Evolutionary conservation across 2,888 invertebrate genomes (phyloP).

Genomic region (Acrobasis repandana): DNA sequence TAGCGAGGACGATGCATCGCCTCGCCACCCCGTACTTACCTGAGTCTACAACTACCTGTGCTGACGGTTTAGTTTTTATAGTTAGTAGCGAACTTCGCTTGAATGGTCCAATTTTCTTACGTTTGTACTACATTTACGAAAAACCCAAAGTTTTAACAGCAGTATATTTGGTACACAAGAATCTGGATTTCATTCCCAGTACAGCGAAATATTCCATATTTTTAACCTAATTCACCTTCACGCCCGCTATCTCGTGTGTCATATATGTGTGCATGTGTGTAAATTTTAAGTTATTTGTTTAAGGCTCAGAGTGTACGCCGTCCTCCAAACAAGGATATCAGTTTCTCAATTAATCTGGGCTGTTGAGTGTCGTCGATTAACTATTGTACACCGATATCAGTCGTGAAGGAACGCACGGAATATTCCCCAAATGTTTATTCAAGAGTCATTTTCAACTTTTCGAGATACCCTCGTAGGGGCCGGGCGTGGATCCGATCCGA

Average conservation of each 20-base stretch:
- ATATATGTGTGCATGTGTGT: too few relatives aligned
- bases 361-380: too few relatives aligned
- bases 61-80: slow-evolving; percentile 32
- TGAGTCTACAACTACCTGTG: slow-evolving; percentile 25
- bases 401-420: neutral
- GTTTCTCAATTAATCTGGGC: too few relatives aligned
- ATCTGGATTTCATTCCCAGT: too few relatives aligned
- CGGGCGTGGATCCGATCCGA: slow-evolving; percentile 52
- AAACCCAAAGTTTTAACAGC: slow-evolving; percentile 7
- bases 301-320: too few relatives aligned
- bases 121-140: neutral
- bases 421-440: slow-evolving; percentile 35
- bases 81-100: slow-evolving; percentile 33
- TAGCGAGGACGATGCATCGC: slow-evolving; percentile 56
- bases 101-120: slow-evolving; percentile 20
- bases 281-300: too few relatives aligned
- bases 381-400: neutral
- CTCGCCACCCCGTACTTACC: slow-evolving; percentile 35
- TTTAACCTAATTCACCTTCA: too few relatives aligned
- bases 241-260: too few relatives aligned
- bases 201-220: too few relatives aligned
- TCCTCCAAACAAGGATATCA: too few relatives aligned
- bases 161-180: neutral
- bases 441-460: slow-evolving; percentile 55
- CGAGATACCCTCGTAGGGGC: slow-evolving; percentile 46